These are phyloP conservation scores for Heliconius aoede DNA, from an alignment of 2,888 invertebrate species.

Conservation along the genomic window DNA sequence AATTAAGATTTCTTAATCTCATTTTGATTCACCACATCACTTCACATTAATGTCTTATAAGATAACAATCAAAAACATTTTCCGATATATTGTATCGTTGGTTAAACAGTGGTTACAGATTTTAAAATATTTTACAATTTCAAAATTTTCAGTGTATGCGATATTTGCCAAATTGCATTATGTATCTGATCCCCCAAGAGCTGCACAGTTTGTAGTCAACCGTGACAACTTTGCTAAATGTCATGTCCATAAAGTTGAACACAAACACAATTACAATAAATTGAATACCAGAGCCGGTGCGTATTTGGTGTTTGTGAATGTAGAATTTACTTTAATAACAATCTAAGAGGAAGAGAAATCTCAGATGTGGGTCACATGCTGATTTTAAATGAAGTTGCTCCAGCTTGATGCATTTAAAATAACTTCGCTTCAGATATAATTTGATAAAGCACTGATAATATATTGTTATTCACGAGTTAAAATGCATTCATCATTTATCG, in stretches of 20 bases:
- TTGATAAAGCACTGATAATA: conserved; percentile 24
- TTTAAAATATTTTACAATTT: background rate
- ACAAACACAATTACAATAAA: conserved; percentile 41
- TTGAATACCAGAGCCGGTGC: conserved; percentile 34
- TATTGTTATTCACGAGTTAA: conserved; percentile 39
- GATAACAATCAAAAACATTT: conserved; percentile 26
- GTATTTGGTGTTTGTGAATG: conserved; percentile 48
- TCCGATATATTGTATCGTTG: conserved; percentile 9
- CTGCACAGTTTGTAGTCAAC: conserved; percentile 70
- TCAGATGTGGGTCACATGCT: conserved; percentile 83
- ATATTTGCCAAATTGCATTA: conserved; percentile 47
- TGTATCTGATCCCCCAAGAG: conserved; percentile 70
- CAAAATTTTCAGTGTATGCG: conserved; percentile 16
- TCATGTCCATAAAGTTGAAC: conserved; percentile 55
- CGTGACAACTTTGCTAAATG: conserved; percentile 69
- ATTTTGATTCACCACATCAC: conserved; percentile 52
- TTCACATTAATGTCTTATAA: conserved; percentile 33
- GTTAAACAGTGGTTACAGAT: background rate
- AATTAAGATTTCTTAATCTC: conserved; percentile 59
- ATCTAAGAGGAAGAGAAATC: conserved; percentile 80
- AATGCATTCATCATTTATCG: conserved; percentile 50
- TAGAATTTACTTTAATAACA: conserved; percentile 57
- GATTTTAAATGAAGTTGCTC: conserved; percentile 68
- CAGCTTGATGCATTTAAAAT: conserved; percentile 56
- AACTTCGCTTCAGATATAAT: conserved; percentile 48